Base-by-base conservation (phyloP, 2,113 vertebrate species). In the Brachyhypopomus gauderio region DNA sequence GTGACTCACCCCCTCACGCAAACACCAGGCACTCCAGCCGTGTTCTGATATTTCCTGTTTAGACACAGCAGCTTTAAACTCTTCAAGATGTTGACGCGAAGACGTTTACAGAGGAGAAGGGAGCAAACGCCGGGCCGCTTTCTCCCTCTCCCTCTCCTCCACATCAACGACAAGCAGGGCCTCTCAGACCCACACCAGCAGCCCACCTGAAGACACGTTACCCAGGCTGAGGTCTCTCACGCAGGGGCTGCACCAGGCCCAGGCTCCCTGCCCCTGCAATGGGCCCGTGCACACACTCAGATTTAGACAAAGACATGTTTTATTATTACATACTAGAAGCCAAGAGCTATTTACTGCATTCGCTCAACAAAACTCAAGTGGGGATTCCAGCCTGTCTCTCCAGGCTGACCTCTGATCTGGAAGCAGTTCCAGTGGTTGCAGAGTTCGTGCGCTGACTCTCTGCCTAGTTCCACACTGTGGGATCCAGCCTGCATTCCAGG, bases 401-500 rank as follows among this genome's bases (percentile, higher is more conserved):
- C 27, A 59, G 45, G 34, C 36, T 69, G 60, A 74, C 71, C 72
- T 38, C 71, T 55, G 66, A 38, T 75, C 34, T 59, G 62, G 25
- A 77, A 41, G 67, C n/a, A 16, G 34, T 17, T 56, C 52, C 30
- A 59, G 70, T 80, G n/a, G 74, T 27, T 80, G 55, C 67, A n/a
- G 34, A 20, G 77, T 72, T 83, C 62, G 69, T 74, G 63, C 80
- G 36, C 52, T 69, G 62, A 80, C 55, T 63, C 59, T 60, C 73
- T 19, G 82, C 82, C 82, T 78, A 75, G 55, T 64, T 78, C 38
- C 77, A 75, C 70, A 63, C 55, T 78, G 38, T 80, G 75, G 73
- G 70, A 75, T 88, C 88, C 90, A 92, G 86, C 80, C 60, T 83
- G 88, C 89, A 92, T 92, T 92, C 90, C 89, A 86, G 83, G 86